Conservation (phyloP, 2,888 invertebrate genomes). For the Meiosimyza platycephala region DNA sequence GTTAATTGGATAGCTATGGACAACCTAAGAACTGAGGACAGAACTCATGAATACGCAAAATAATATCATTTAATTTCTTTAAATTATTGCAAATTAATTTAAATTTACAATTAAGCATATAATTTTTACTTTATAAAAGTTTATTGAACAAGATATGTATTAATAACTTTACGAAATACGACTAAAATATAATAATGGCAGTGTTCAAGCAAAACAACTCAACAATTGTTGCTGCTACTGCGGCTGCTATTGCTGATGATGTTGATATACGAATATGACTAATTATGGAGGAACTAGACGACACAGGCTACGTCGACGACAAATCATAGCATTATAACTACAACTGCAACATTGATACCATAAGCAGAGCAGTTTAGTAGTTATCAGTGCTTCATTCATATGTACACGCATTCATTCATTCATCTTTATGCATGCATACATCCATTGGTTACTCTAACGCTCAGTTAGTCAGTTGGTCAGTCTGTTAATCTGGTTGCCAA, state of each 20-base stretch:
- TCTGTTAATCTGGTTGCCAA: neutral
- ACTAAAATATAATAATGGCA: neutral
- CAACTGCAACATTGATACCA: conserved; percentile 7
- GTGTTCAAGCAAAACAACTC: neutral
- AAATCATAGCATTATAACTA: neutral
- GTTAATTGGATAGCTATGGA: too few relatives aligned
- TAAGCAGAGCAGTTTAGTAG: neutral
- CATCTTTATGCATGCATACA: conserved; percentile 10
- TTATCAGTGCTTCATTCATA: conserved; percentile 1
- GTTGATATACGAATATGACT: conserved; percentile 48
- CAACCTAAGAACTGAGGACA: too few relatives aligned
- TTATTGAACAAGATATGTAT: too few relatives aligned
- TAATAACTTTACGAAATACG: too few relatives aligned
- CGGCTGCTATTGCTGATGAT: conserved; percentile 1
- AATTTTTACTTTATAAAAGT: too few relatives aligned
- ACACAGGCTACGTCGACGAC: conserved; percentile 22
- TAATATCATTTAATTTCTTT: too few relatives aligned
- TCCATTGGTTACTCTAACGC: neutral
- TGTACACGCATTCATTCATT: conserved; percentile 11
- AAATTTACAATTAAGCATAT: too few relatives aligned
- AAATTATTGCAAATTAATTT: too few relatives aligned
- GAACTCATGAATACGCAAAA: too few relatives aligned
- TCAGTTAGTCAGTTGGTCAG: conserved; percentile 7
- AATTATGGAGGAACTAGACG: conserved; percentile 49
- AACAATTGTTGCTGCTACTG: neutral